A percentile compares a stretch with the other conserved stretches of the same genome.
Evolutionary conservation across 2,888 invertebrate species (phyloP).

Genomic region (Andrena fulva): DNA sequence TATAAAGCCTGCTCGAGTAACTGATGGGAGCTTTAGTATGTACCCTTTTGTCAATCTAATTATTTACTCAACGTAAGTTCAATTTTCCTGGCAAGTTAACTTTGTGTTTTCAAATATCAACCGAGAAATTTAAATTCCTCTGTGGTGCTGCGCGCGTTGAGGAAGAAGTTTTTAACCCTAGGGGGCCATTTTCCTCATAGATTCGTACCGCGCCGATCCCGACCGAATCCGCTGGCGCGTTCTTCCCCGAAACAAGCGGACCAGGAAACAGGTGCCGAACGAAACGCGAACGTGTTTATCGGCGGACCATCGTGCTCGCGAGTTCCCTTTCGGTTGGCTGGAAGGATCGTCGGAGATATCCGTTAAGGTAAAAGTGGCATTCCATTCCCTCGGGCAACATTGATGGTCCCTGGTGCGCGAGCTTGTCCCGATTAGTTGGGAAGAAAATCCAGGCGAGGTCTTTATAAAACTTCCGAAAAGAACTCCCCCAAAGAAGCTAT

Average conservation of each 20-base stretch:
- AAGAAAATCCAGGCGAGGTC: slow-evolving; percentile 49
- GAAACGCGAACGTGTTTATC: slow-evolving; percentile 50
- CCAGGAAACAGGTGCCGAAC: slow-evolving; percentile 47
- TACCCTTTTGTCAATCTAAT: no score
- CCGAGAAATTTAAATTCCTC: no score
- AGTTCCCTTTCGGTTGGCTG: slow-evolving; percentile 49
- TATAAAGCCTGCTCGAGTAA: no score
- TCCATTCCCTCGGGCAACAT: slow-evolving; percentile 54
- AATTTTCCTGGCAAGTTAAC: no score
- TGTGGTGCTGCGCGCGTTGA: no score
- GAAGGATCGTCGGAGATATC: slow-evolving; percentile 64
- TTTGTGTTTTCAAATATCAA: no score
- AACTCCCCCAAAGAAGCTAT: slow-evolving; percentile 38
- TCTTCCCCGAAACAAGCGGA: neutral
- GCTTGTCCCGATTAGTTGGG: slow-evolving; percentile 51
- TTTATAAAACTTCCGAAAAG: slow-evolving; percentile 48
- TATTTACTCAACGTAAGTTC: no score
- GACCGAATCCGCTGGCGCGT: neutral
- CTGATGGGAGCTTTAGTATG: no score
- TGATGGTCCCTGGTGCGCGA: slow-evolving; percentile 29
- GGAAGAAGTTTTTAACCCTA: no score
- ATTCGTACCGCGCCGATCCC: neutral
- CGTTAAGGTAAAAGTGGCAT: slow-evolving; percentile 70
- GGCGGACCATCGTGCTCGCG: slow-evolving; percentile 22
- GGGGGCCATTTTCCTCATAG: no score